These are phyloP conservation scores for Drosophila pectinifera DNA, from an alignment of 1,140 invertebrate genomes.

Conservation along the genomic window DNA sequence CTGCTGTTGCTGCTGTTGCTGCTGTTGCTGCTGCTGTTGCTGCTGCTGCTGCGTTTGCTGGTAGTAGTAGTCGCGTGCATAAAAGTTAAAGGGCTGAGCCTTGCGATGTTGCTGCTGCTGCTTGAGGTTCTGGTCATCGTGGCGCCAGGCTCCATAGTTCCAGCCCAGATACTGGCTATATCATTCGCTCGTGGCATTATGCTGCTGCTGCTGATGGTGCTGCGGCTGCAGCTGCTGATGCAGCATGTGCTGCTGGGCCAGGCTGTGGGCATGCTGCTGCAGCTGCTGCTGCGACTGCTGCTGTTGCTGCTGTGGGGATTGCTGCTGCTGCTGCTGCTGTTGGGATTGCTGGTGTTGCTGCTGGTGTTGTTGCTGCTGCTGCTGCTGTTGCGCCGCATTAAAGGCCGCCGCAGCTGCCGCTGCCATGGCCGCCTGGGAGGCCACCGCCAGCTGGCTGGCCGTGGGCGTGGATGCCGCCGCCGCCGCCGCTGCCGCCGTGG, in stretches of 20 bases:
- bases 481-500: constrained; percentile 86
- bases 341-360: constrained; percentile 83
- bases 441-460: constrained; percentile 79
- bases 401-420: constrained; percentile 81
- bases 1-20: constrained; percentile 49
- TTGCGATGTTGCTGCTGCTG: constrained; percentile 52
- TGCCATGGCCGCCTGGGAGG: constrained; percentile 76
- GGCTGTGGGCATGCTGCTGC: constrained; percentile 84
- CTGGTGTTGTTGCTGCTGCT: constrained; percentile 66
- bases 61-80: constrained; percentile 59
- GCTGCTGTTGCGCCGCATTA: constrained; percentile 74
- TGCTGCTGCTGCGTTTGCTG: constrained; percentile 48
- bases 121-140: constrained; percentile 65
- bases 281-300: constrained; percentile 67
- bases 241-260: constrained; percentile 75
- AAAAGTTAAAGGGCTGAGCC: constrained; percentile 51
- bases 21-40: constrained; percentile 46
- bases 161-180: constrained; percentile 80
- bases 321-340: constrained; percentile 56
- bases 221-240: constrained; percentile 72
- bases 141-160: constrained; percentile 76
- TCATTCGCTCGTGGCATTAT: constrained; percentile 84
- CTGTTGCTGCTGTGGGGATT: constrained; percentile 35
- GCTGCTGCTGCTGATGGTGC: constrained; percentile 76
- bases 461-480: constrained; percentile 86